Evolutionary conservation across 2,797 vertebrate genomes (phyloP).

Genomic region (Salmo trutta): DNA sequence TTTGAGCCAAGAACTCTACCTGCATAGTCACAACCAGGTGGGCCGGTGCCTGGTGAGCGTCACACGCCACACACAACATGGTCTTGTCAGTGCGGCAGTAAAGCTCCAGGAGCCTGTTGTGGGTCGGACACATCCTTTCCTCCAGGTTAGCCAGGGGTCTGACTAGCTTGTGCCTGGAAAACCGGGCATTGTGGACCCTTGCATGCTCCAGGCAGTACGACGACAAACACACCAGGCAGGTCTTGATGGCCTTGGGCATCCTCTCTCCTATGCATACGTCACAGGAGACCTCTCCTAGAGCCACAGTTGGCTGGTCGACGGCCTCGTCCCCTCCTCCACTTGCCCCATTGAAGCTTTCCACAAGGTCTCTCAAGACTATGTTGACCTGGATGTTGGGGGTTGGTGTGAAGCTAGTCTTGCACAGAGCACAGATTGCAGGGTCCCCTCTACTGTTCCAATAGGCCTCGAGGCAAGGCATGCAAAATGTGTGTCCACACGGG

Average conservation of each 20-base stretch:
- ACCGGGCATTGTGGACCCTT: slow-evolving; percentile 45
- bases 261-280: not conserved
- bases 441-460: not conserved
- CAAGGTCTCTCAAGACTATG: not conserved
- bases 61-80: slow-evolving; percentile 58
- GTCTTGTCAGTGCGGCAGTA: slow-evolving; percentile 61
- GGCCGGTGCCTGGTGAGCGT: not conserved
- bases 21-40: not conserved
- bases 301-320: not conserved
- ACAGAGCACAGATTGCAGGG: not conserved
- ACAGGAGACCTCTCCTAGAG: not conserved
- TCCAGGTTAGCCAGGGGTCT: slow-evolving; percentile 52
- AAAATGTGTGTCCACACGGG: not conserved
- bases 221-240: slow-evolving; percentile 56
- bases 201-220: slow-evolving; percentile 58
- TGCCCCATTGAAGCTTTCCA: not conserved
- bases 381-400: not conserved
- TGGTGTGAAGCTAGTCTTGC: not conserved
- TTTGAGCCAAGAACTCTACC: not conserved
- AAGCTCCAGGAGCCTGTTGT: slow-evolving; percentile 56
- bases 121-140: slow-evolving; percentile 57
- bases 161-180: slow-evolving; percentile 58
- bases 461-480: not conserved
- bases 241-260: slow-evolving; percentile 34
- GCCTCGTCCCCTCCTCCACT: not conserved